Evolutionary conservation across 2,113 vertebrate genomes (phyloP).

Genomic region (Mesitornis unicolor): DNA sequence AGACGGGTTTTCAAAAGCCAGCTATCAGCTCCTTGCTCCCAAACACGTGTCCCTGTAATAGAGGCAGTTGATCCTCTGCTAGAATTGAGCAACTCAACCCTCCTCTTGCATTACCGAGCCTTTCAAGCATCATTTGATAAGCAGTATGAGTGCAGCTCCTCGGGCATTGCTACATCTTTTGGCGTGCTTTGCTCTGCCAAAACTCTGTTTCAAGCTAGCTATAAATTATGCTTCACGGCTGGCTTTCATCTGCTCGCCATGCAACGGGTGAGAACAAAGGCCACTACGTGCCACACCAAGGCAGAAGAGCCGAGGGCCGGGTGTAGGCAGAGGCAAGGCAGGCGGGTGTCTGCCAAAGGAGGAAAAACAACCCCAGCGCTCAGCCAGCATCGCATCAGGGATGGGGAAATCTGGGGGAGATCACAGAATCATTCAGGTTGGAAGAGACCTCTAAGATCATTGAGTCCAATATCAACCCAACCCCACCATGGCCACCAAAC

Average conservation of each 20-base stretch:
- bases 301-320: background rate
- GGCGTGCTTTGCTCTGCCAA: conserved; percentile 59
- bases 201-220: conserved; percentile 1
- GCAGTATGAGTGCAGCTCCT: conserved; percentile 17
- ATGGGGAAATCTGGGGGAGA: background rate
- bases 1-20: background rate
- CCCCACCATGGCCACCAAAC: too few species aligned
- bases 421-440: too few species aligned
- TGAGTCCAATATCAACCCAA: too few species aligned
- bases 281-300: conserved; percentile 4
- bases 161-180: conserved; percentile 46
- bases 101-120: conserved; percentile 23
- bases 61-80: conserved; percentile 23
- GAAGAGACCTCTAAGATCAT: too few species aligned
- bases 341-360: background rate
- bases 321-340: background rate
- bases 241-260: conserved; percentile 35
- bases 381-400: background rate
- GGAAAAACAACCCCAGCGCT: background rate
- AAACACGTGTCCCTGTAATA: conserved; percentile 41
- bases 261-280: conserved; percentile 29
- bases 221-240: background rate
- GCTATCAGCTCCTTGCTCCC: conserved; percentile 42
- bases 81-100: conserved; percentile 35
- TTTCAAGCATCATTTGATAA: conserved; percentile 65